Percentiles rank a stretch among this genome's conserved stretches.
Evolutionary conservation across 2,888 invertebrate genomes (phyloP).

Genomic region (Dione vanillae): DNA sequence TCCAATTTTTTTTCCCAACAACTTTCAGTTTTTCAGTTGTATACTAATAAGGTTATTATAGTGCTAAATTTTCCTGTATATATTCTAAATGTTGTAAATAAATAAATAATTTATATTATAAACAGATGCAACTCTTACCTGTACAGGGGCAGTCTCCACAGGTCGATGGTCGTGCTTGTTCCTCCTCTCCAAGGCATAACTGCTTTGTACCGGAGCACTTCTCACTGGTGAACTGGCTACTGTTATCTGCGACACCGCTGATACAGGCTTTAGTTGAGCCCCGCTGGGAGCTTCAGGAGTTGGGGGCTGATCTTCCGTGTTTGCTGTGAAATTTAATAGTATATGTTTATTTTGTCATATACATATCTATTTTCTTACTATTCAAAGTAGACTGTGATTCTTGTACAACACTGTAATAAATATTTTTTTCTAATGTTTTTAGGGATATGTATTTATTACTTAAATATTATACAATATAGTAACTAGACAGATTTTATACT

Average conservation of each 20-base stretch:
- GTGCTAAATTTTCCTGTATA: too few species aligned
- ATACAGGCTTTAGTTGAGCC: constrained; percentile 73
- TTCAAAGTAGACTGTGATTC: too few species aligned
- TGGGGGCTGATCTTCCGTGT: constrained; percentile 59
- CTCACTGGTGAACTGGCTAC: constrained; percentile 86
- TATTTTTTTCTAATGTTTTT: too few species aligned
- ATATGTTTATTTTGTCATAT: not conserved
- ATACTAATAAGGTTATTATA: too few species aligned
- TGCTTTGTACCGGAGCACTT: constrained; percentile 76
- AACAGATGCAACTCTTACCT: constrained; percentile 53
- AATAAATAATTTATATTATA: too few species aligned
- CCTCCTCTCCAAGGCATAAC: constrained; percentile 77
- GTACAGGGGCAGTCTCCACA: constrained; percentile 80
- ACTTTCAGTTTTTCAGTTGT: too few species aligned
- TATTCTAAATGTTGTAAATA: too few species aligned
- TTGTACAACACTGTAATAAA: too few species aligned
- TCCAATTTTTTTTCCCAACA: too few species aligned
- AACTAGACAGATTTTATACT: too few species aligned
- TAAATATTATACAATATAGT: too few species aligned
- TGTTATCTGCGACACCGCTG: constrained; percentile 83
- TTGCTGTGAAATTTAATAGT: constrained; percentile 52
- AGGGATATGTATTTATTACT: too few species aligned
- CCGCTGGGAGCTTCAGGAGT: constrained; percentile 59
- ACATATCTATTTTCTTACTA: not conserved
- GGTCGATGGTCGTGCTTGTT: constrained; percentile 67